A percentile compares a stretch with the other conserved stretches of the same genome.
Conservation (phyloP, 2,888 invertebrate genomes). For the Celastrina argiolus region DNA sequence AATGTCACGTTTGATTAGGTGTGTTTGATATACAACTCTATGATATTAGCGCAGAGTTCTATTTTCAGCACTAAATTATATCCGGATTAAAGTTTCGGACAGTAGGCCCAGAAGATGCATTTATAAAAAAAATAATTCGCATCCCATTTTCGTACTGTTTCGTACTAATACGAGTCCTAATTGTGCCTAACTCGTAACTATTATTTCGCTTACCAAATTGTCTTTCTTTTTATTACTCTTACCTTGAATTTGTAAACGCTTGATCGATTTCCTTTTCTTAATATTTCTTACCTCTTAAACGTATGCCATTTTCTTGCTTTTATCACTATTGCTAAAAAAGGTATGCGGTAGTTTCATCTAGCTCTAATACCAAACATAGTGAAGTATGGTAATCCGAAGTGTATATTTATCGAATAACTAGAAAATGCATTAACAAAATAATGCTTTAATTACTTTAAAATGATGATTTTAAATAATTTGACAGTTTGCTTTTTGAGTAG, state of each 20-base stretch:
- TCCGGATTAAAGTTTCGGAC: no score
- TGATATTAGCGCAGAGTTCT: no score
- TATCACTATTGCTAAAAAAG: neutral
- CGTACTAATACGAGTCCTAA: no score
- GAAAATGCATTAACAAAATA: neutral
- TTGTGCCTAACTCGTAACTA: neutral
- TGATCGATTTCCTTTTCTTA: neutral
- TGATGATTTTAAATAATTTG: neutral
- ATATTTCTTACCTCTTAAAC: neutral
- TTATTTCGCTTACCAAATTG: constrained; percentile 1
- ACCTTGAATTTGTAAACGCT: neutral
- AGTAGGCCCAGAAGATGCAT: no score
- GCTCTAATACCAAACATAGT: neutral
- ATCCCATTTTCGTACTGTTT: no score
- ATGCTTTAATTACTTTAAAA: neutral
- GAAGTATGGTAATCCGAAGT: neutral
- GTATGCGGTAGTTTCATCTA: neutral
- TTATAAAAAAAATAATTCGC: no score
- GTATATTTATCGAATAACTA: neutral
- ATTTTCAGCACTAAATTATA: no score
- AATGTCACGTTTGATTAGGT: no score
- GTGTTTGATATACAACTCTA: no score
- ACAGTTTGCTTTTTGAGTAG: constrained; percentile 4
- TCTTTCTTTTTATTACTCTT: neutral
- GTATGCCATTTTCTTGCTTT: neutral